A percentile compares a stretch with the other conserved stretches of the same genome.
Evolutionary conservation across 1,140 invertebrate species (phyloP).

Genomic region (Antheraea pernyi): DNA sequence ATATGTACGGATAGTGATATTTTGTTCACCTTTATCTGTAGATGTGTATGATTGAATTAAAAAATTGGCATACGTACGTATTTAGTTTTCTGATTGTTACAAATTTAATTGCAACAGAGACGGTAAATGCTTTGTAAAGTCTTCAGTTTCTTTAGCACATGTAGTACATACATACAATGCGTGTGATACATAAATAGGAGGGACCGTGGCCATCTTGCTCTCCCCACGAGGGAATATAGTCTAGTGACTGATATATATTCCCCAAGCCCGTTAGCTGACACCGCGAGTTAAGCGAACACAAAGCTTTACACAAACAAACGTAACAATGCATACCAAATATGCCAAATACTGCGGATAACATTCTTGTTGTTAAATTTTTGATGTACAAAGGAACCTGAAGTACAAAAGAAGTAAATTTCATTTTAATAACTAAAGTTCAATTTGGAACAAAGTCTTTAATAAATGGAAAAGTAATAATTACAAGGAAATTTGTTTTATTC

Average conservation of each 20-base stretch:
- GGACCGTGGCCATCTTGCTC: conserved; percentile 78
- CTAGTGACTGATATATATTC: conserved; percentile 46
- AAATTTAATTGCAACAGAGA: neutral
- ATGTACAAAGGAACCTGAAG: neutral
- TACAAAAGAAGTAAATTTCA: neutral
- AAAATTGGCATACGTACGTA: conserved; percentile 11
- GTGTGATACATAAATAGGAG: conserved; percentile 40
- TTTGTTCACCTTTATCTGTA: conserved; percentile 5
- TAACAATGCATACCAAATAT: conserved; percentile 34
- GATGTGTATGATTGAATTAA: conserved; percentile 3
- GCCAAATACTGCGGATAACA: conserved; percentile 15
- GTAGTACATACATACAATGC: conserved; percentile 34
- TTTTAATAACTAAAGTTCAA: neutral
- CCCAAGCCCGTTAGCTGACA: conserved; percentile 30
- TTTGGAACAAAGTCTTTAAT: too few species aligned
- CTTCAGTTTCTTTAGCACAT: conserved; percentile 59
- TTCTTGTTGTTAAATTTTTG: neutral
- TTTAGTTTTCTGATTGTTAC: neutral
- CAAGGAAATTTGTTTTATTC: too few species aligned
- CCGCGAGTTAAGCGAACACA: conserved; percentile 43
- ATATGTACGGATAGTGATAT: neutral
- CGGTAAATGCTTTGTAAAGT: conserved; percentile 13
- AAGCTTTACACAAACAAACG: conserved; percentile 35
- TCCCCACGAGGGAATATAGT: conserved; percentile 50
- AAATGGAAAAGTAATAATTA: too few species aligned